A percentile compares a stretch with the other conserved stretches of the same genome.
phyloP scores from a whole-genome alignment of 2,797 vertebrate genomes.

The Danionella dracula region DNA sequence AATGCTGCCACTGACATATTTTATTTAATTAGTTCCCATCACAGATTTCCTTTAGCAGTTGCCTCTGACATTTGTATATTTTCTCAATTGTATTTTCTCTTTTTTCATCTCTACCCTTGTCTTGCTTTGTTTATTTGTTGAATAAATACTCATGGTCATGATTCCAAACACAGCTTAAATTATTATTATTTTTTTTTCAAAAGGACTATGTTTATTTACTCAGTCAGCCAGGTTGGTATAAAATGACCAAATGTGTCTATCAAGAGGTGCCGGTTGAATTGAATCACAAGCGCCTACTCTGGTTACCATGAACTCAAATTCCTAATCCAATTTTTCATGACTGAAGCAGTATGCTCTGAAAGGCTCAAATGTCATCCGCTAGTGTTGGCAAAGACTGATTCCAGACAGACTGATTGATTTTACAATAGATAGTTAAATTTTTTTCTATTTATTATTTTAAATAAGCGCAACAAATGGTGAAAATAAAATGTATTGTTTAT shows the following conservation, averaged over 20 bases:
- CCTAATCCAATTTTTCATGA: conserved; percentile 65
- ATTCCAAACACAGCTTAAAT: conserved; percentile 59
- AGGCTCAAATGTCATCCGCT: conserved; percentile 58
- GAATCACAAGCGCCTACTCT: conserved; percentile 58
- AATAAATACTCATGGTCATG: conserved; percentile 60
- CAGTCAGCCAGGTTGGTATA: conserved; percentile 58
- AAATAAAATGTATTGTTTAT: no score
- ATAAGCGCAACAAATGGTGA: no score
- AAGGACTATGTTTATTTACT: conserved; percentile 72
- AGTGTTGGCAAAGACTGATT: conserved; percentile 23
- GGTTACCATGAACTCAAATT: conserved; percentile 55
- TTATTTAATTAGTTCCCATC: conserved; percentile 69
- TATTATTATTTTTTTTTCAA: conserved; percentile 55
- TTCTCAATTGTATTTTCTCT: conserved; percentile 68
- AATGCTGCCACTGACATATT: conserved; percentile 63
- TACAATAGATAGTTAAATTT: no score
- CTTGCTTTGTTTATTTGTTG: conserved; percentile 70
- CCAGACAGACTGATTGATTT: conserved; percentile 47
- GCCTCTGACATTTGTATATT: conserved; percentile 69
- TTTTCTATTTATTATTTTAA: no score
- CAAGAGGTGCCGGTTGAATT: conserved; percentile 60
- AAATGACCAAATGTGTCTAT: conserved; percentile 56
- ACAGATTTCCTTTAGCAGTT: conserved; percentile 73
- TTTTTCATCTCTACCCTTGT: conserved; percentile 59
- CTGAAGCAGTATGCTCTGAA: conserved; percentile 41